Percentiles rank a stretch among this genome's conserved stretches.
These are phyloP conservation scores for Cheilosia urbana DNA, from an alignment of 2,888 invertebrate species.

Conservation along the genomic window DNA sequence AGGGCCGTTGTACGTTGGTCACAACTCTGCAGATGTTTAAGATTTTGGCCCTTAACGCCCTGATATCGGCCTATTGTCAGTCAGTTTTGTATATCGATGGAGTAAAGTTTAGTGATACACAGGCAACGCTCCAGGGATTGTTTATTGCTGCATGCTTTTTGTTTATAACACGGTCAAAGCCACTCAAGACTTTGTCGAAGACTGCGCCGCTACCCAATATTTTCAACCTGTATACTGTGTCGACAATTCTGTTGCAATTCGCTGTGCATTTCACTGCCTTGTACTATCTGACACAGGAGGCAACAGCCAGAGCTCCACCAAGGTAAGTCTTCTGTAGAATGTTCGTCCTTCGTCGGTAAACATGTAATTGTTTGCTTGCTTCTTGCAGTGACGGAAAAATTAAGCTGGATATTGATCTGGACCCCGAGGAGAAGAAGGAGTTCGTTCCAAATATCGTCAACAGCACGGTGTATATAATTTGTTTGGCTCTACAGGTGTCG, in stretches of 20 bases:
- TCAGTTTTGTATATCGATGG: conserved; percentile 99
- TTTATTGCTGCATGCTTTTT: conserved; percentile 98
- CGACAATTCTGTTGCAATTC: conserved; percentile 97
- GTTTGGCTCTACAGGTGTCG: conserved; percentile 97
- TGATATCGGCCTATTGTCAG: conserved; percentile 99
- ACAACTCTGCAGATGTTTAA: conserved; percentile 99
- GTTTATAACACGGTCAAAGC: conserved; percentile 99
- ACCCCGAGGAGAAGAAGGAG: conserved; percentile 90
- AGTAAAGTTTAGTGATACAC: conserved; percentile 98
- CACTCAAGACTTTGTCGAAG: conserved; percentile 95
- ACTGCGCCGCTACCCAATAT: conserved; percentile 98
- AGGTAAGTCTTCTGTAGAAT: conserved; percentile 84
- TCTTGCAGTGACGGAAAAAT: conserved; percentile 85
- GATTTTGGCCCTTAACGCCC: conserved; percentile 98
- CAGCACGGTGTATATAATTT: conserved; percentile 99
- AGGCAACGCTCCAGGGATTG: conserved; percentile 98
- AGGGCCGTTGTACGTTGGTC: conserved; percentile 99
- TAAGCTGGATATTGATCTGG: conserved; percentile 86
- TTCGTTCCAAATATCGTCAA: conserved; percentile 98
- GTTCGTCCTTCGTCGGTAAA: not conserved
- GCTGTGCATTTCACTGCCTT: conserved; percentile 96
- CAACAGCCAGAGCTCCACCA: conserved; percentile 89
- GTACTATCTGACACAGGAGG: conserved; percentile 94
- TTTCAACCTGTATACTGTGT: conserved; percentile 98
- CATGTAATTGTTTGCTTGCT: not conserved